Conservation (phyloP, 2,113 vertebrate species). For the Brachirus orientalis region DNA sequence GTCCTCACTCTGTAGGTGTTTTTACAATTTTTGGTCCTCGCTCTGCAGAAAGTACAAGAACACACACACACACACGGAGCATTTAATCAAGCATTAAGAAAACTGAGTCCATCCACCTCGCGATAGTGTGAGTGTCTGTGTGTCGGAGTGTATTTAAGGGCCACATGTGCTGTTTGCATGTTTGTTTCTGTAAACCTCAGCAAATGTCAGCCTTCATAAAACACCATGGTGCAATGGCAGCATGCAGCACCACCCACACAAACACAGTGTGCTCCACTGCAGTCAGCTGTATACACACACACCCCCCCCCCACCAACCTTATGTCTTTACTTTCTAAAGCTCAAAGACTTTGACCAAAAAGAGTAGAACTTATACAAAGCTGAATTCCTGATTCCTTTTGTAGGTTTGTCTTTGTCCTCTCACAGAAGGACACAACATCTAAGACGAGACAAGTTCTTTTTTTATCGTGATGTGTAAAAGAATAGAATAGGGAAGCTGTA, state of each 20-base stretch:
- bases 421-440: not conserved
- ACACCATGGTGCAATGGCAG: constrained; percentile 53
- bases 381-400: not conserved
- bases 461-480: not conserved
- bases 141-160: not conserved
- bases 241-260: constrained; percentile 39
- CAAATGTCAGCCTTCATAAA: constrained; percentile 62
- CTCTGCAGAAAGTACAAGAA: too few species aligned
- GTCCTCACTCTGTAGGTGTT: too few species aligned
- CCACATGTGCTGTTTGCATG: constrained; percentile 7
- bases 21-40: too few species aligned
- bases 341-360: too few species aligned
- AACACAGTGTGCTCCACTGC: not conserved
- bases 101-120: not conserved
- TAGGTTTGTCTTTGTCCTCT: not conserved
- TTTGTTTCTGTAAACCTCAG: constrained; percentile 67
- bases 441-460: not conserved
- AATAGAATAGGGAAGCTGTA: too few species aligned
- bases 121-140: constrained; percentile 16
- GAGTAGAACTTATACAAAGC: not conserved
- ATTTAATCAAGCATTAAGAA: not conserved
- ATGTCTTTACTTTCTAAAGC: too few species aligned
- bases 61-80: constrained; percentile 6
- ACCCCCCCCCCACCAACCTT: not conserved
- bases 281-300: constrained; percentile 5